Conservation (phyloP, 2,797 vertebrate genomes). For the Varecia variegata region DNA sequence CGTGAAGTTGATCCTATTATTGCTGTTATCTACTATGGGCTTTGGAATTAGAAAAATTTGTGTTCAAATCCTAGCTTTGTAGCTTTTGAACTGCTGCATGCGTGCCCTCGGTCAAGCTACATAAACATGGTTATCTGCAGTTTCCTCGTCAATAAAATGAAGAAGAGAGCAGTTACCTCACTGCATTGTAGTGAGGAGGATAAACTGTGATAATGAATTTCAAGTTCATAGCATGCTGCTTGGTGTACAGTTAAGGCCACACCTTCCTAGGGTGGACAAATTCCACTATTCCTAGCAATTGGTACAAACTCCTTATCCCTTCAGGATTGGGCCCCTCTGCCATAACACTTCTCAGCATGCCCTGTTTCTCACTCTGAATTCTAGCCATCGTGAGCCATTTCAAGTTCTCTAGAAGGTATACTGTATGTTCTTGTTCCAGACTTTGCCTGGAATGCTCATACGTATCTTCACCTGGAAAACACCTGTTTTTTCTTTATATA, state of each 20-base stretch:
- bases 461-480: background rate
- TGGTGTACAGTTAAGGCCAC: background rate
- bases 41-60: background rate
- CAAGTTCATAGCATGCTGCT: background rate
- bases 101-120: background rate
- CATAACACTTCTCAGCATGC: background rate
- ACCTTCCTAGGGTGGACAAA: background rate
- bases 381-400: background rate
- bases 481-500: background rate
- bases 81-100: background rate
- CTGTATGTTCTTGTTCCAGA: background rate
- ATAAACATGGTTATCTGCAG: background rate
- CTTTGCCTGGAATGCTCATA: background rate
- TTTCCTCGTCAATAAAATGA: background rate
- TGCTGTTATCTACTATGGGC: background rate
- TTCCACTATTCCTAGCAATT: background rate
- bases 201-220: background rate
- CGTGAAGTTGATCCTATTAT: background rate
- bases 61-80: background rate
- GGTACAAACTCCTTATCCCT: background rate
- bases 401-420: background rate
- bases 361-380: background rate
- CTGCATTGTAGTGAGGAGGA: background rate
- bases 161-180: background rate
- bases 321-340: background rate